Evolutionary conservation across 2,113 vertebrate species (phyloP).

Genomic region (Perca fluviatilis): DNA sequence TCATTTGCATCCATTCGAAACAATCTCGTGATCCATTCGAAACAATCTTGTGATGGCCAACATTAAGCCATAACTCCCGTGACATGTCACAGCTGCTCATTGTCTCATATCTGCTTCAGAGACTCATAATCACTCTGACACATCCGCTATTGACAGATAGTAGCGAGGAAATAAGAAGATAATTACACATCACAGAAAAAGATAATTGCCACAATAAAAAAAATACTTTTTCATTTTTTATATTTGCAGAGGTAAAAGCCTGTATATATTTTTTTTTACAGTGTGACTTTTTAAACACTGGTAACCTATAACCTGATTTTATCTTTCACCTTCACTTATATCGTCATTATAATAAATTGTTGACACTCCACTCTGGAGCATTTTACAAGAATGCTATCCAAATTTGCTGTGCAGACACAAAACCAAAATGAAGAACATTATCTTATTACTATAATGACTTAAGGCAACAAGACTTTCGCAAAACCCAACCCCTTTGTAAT

Average conservation of each 20-base stretch:
- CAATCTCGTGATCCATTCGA: slow-evolving; percentile 57
- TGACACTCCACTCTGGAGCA: not conserved
- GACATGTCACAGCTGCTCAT: slow-evolving; percentile 40
- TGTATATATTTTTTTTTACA: not conserved
- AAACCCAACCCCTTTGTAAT: not conserved
- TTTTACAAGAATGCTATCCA: not conserved
- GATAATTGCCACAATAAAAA: not conserved
- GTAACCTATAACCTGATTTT: not conserved
- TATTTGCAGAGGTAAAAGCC: not conserved
- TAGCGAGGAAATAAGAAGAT: not conserved
- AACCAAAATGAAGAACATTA: not conserved
- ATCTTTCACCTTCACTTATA: not conserved
- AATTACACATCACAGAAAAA: not conserved
- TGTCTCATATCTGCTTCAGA: slow-evolving; percentile 17
- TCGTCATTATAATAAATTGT: not conserved
- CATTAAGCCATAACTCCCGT: slow-evolving; percentile 39
- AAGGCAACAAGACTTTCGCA: not conserved
- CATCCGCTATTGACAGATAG: not conserved
- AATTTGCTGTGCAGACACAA: not conserved
- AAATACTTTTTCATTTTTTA: not conserved
- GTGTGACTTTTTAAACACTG: not conserved
- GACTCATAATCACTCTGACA: not conserved
- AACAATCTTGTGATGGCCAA: slow-evolving; percentile 62
- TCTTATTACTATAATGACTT: not conserved
- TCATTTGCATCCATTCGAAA: slow-evolving; percentile 62